Base-by-base conservation (phyloP, 2,888 invertebrate genomes). In the Andrena hattorfiana region DNA sequence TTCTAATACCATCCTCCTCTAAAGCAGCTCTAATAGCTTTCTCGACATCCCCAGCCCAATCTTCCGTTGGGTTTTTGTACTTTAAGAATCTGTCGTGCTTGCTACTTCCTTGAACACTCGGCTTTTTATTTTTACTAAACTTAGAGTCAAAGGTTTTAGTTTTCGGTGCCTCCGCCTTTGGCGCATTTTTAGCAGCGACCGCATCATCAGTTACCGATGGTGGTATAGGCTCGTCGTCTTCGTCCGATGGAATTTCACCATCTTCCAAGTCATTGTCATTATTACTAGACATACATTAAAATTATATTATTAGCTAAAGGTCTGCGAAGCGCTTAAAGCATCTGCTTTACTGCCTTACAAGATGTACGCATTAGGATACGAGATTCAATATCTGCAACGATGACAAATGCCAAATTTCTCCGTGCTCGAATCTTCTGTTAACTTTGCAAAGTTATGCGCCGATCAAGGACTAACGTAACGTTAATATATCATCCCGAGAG, bases 241-340 rank as follows among this genome's bases (percentile, higher is more conserved):
- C 96, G 87, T 96, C 96, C 64, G 96, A 96, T 85, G 97, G 97
- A 88, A 98, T 97, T 94, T 98, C 98, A 66, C 98, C 98, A 92
- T 98, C 98, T 94, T 98, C 98, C 86, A 98, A 95, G 93, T 98
- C 97, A 91, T 97, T 95, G 62, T 94, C 94, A 83, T 89, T 87
- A 74, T 88, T 92, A 78, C 78, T 84, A 42, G 16, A 68, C 54
- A 72, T 56, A 69, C 63, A 73, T 75, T 59, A 77, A 77, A 64
- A 71, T 75, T 62, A 26, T 8, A 69, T 28, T 30, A 10, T 67
- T 71, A 77, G 13, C 8, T 16, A 62, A 48, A 48, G 56, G 42
- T 35, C 7, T 48, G 42, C 35, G 20, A 26, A 35, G 10, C 7
- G n/a, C 48, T 4, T 42, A 7, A 32, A 42, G 28, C 32, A 1